phyloP scores from a whole-genome alignment of 1,140 invertebrate genomes.

The Agrilus planipennis region DNA sequence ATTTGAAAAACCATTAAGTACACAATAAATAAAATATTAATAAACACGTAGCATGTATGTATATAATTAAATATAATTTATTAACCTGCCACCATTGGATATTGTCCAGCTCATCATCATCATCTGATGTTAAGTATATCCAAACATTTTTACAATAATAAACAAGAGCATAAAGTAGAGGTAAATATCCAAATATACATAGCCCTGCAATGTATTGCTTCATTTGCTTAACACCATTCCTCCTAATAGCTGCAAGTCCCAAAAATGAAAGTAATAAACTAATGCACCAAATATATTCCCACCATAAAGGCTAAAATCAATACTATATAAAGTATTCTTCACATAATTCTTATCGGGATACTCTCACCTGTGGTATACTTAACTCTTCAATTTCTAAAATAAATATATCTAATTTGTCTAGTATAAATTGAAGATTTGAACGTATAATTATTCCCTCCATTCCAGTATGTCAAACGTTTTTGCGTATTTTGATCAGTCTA shows the following conservation, averaged over 20 bases:
- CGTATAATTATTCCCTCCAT: background rate
- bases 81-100: constrained; percentile 70
- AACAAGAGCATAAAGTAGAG: constrained; percentile 66
- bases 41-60: constrained; percentile 1
- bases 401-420: constrained; percentile 86
- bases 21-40: background rate
- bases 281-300: constrained; percentile 91
- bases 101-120: constrained; percentile 46
- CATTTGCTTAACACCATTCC: constrained; percentile 67
- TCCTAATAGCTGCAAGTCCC: constrained; percentile 73
- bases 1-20: background rate
- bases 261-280: constrained; percentile 77
- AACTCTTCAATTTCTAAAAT: constrained; percentile 88
- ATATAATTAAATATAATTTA: too few relatives aligned
- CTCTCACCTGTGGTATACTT: constrained; percentile 77
- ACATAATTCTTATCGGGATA: too few relatives aligned
- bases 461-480: too few relatives aligned
- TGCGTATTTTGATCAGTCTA: too few relatives aligned
- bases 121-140: constrained; percentile 58
- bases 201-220: constrained; percentile 75
- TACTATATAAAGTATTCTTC: constrained; percentile 4
- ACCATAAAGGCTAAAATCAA: constrained; percentile 61
- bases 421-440: too few relatives aligned
- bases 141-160: constrained; percentile 80
- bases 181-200: constrained; percentile 63